Conservation (phyloP, 2,888 invertebrate species). For the Deilephila elpenor region DNA sequence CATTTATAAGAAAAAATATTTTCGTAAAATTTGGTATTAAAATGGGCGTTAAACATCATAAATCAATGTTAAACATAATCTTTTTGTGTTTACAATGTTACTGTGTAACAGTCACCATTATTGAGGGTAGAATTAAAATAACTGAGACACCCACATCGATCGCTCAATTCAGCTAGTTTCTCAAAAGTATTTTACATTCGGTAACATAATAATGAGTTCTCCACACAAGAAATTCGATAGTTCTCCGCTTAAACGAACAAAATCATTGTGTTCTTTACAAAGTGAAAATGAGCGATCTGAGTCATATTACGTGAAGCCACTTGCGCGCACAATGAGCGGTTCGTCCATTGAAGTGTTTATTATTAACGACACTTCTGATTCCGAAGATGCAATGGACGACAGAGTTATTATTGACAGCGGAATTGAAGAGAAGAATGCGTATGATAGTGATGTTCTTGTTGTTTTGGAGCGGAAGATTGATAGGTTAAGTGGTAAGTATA, state of each 20-base stretch:
- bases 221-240: slow-evolving; percentile 3
- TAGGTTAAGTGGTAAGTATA: slow-evolving; percentile 58
- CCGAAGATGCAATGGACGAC: slow-evolving; percentile 44
- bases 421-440: slow-evolving; percentile 43
- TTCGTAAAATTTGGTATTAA: no score
- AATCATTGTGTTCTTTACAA: slow-evolving; percentile 38
- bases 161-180: no score
- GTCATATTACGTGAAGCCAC: background rate
- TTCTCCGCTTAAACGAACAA: slow-evolving; percentile 34
- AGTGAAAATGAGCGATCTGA: slow-evolving; percentile 27
- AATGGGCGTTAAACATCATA: no score
- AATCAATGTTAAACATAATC: no score
- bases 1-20: no score
- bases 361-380: slow-evolving; percentile 41
- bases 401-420: slow-evolving; percentile 46
- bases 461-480: slow-evolving; percentile 67
- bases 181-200: no score
- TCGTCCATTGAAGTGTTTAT: slow-evolving; percentile 50
- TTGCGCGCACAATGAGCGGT: slow-evolving; percentile 44
- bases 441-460: slow-evolving; percentile 48
- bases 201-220: background rate
- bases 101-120: background rate
- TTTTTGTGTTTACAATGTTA: no score
- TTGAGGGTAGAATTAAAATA: slow-evolving; percentile 10
- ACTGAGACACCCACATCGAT: background rate